Evolutionary conservation across 2,797 vertebrate species (phyloP).

Genomic region (Borostomias antarcticus): DNA sequence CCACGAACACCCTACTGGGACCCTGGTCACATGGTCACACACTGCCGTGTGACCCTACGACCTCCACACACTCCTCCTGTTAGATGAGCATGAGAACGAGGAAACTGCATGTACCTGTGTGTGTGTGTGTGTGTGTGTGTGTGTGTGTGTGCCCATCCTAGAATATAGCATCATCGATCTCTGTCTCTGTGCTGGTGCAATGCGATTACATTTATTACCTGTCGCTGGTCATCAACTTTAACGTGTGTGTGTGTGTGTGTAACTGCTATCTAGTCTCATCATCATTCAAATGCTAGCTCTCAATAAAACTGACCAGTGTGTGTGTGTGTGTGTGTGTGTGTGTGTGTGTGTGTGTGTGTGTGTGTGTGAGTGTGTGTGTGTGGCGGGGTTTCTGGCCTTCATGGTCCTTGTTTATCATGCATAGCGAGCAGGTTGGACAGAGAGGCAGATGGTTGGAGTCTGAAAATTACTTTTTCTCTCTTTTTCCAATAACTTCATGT

Average conservation of each 20-base stretch:
- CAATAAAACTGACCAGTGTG: no score
- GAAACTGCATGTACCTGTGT: slow-evolving; percentile 29
- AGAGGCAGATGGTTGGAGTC: slow-evolving; percentile 56
- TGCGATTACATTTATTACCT: slow-evolving; percentile 64
- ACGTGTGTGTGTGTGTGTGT: slow-evolving; percentile 7
- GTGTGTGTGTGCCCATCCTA: slow-evolving; percentile 31
- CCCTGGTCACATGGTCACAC: no score
- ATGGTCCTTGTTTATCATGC: slow-evolving; percentile 59
- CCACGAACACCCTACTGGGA: no score
- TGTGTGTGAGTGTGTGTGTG: slow-evolving; percentile 3
- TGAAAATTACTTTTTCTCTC: slow-evolving; percentile 61
- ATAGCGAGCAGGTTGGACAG: slow-evolving; percentile 53
- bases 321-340: slow-evolving; percentile 4
- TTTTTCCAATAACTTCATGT: slow-evolving; percentile 63
- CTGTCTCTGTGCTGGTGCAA: slow-evolving; percentile 53
- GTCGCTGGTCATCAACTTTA: slow-evolving; percentile 23
- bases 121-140: slow-evolving; percentile 24
- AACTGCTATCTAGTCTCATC: no score
- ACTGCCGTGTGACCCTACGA: no score
- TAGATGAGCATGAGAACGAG: no score
- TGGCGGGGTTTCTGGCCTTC: slow-evolving; percentile 35
- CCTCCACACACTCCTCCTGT: no score
- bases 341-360: slow-evolving; percentile 5
- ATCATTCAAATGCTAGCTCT: no score
- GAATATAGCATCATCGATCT: slow-evolving; percentile 60